A percentile compares a stretch with the other conserved stretches of the same genome.
Conservation (phyloP, 2,113 vertebrate genomes). For the Globicephala melas region DNA sequence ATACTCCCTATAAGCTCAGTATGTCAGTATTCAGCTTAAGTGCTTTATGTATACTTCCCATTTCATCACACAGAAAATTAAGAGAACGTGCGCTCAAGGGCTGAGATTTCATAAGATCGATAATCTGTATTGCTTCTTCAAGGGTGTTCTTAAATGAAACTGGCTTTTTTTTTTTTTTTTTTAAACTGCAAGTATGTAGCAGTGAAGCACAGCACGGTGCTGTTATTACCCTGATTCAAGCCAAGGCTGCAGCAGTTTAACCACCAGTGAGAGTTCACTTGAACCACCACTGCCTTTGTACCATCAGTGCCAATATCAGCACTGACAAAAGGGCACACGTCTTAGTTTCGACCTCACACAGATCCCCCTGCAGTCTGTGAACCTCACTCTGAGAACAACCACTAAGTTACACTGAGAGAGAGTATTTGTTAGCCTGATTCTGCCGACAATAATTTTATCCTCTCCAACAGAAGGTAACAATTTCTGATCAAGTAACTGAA, state of each 20-base stretch:
- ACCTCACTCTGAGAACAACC: neutral
- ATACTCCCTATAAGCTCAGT: neutral
- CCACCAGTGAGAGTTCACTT: accelerated
- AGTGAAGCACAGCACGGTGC: neutral
- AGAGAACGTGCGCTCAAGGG: neutral
- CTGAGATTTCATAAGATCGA: neutral
- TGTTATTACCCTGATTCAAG: accelerated
- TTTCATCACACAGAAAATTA: neutral
- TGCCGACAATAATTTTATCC: neutral
- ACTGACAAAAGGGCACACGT: neutral
- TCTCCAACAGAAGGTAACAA: neutral
- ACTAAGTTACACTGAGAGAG: neutral
- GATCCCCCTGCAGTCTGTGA: neutral
- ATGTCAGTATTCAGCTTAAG: neutral
- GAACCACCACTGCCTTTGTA: neutral
- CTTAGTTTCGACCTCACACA: neutral
- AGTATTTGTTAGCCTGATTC: neutral
- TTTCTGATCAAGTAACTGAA: neutral
- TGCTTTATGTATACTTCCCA: neutral
- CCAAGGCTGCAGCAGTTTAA: neutral
- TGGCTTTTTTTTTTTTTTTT: neutral
- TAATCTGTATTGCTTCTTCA: neutral
- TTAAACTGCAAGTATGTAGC: neutral
- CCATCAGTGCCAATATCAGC: neutral
- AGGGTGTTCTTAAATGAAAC: neutral